phyloP scores from a whole-genome alignment of 2,888 invertebrate genomes.

The Drosophila neotestacea region DNA sequence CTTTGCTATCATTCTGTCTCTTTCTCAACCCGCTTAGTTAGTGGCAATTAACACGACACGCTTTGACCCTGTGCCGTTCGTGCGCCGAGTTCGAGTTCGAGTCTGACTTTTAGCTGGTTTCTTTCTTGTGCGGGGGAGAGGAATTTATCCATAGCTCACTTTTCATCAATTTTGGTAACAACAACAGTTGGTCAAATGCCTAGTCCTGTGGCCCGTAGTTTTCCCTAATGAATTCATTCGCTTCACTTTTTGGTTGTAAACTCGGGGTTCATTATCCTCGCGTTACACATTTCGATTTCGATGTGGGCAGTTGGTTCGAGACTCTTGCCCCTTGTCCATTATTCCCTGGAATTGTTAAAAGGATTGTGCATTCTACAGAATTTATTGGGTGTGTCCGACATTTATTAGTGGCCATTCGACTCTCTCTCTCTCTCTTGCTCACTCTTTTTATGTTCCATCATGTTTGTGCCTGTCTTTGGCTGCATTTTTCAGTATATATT shows the following conservation, averaged over 20 bases:
- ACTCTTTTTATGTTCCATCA: background rate
- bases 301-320: slow-evolving; percentile 54
- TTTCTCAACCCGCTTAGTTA: slow-evolving; percentile 67
- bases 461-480: slow-evolving; percentile 14
- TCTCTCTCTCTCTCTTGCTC: slow-evolving; percentile 17
- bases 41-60: slow-evolving; percentile 84
- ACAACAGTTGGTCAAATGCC: slow-evolving; percentile 71
- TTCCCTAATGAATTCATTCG: slow-evolving; percentile 81
- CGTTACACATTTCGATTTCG: slow-evolving; percentile 26
- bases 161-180: slow-evolving; percentile 62
- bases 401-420: slow-evolving; percentile 57
- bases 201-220: slow-evolving; percentile 46
- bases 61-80: slow-evolving; percentile 72
- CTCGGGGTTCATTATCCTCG: slow-evolving; percentile 74
- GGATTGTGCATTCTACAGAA: slow-evolving; percentile 74
- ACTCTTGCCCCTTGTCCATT: slow-evolving; percentile 2
- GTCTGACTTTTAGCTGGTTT: background rate
- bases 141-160: slow-evolving; percentile 59
- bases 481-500: slow-evolving; percentile 48
- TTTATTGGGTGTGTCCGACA: slow-evolving; percentile 79
- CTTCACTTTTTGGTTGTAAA: slow-evolving; percentile 73
- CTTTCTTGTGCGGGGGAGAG: slow-evolving; percentile 16
- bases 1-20: background rate
- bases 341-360: slow-evolving; percentile 56
- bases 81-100: slow-evolving; percentile 43